Base-by-base conservation (phyloP, 2,113 vertebrate species). In the Eira barbara region DNA sequence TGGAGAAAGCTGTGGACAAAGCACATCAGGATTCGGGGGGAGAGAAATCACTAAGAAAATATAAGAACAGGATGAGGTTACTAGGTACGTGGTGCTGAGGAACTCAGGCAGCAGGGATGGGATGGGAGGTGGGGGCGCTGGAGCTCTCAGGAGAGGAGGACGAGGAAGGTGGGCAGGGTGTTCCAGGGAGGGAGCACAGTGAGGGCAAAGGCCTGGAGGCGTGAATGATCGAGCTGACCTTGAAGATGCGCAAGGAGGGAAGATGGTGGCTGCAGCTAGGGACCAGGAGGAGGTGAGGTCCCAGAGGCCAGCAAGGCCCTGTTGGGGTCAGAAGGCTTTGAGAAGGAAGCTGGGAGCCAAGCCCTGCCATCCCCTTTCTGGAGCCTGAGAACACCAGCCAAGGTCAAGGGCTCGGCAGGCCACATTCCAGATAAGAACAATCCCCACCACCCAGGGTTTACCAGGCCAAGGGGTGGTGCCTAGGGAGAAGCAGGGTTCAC, bases 321-420 rank as follows among this genome's bases (percentile, higher is more conserved):
- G 21, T 17, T 17, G 25, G 87, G n/a, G 55, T 34, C 47, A 18
- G 2, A 0, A 49, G 65, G 85, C 29, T 69, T 34, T 3, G 7
- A 36, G 55, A 4, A 52, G 34, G 59, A 85, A 31, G 13, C n/a
- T 6, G 14, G 2, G 31, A 55, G 21, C 34, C 39, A 36, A 45
- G 61, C 81, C 36, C 69, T 47, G 36, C 61, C 84, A 80, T 34
- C 23, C 47, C 55, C 85, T 45, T 78, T 74, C 25, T 45, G 55
- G 73, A 20, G 73, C n/a, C n/a, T 2, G 4, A 6, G 45, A 82
- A 49, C 59, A 29, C 15, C 14, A 4, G 36, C 42, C 67, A 55
- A 92, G 71, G 95, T 85, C 92, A 96, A 76, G 76, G 63, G 39
- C n/a, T 47, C 27, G 4, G 39, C 31, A n/a, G 67, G 34, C 74